phyloP scores from a whole-genome alignment of 2,797 vertebrate species.

The Peromyscus nudipes region DNA sequence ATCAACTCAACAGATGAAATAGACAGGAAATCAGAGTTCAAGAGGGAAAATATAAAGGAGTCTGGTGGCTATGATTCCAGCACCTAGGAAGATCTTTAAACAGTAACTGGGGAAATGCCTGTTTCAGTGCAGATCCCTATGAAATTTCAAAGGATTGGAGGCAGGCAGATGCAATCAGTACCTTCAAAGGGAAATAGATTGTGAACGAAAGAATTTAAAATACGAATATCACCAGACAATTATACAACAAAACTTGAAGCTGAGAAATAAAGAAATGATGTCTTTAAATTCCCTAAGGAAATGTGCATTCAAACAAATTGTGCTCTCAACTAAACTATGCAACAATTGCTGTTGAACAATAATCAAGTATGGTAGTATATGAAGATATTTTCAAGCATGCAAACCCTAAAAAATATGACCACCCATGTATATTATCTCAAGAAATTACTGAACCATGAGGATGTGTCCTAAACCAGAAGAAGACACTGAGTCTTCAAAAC shows the following conservation, averaged over 20 bases:
- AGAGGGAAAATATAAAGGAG: neutral
- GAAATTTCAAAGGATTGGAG: neutral
- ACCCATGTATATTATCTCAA: neutral
- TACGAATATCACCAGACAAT: neutral
- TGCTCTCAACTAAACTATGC: neutral
- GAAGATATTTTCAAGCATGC: neutral
- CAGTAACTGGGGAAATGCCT: neutral
- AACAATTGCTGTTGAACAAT: neutral
- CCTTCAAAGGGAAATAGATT: constrained; percentile 32
- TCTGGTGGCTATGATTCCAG: neutral
- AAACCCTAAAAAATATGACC: neutral
- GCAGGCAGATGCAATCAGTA: neutral
- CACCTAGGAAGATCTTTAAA: neutral
- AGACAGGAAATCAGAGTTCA: neutral
- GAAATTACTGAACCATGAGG: neutral
- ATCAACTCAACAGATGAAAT: constrained; percentile 18
- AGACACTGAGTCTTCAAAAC: constrained; percentile 14
- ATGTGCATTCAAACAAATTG: constrained; percentile 51
- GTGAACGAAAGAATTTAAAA: neutral
- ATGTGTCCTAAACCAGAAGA: constrained; percentile 15
- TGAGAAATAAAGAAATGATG: neutral
- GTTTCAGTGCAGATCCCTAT: neutral
- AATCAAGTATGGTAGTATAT: neutral
- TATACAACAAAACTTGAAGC: neutral
- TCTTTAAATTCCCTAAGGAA: constrained; percentile 28